Evolutionary conservation across 2,888 invertebrate genomes (phyloP), one percentile per base, ranked within the genome.

Genomic region (Idaea dimidiata): DNA sequence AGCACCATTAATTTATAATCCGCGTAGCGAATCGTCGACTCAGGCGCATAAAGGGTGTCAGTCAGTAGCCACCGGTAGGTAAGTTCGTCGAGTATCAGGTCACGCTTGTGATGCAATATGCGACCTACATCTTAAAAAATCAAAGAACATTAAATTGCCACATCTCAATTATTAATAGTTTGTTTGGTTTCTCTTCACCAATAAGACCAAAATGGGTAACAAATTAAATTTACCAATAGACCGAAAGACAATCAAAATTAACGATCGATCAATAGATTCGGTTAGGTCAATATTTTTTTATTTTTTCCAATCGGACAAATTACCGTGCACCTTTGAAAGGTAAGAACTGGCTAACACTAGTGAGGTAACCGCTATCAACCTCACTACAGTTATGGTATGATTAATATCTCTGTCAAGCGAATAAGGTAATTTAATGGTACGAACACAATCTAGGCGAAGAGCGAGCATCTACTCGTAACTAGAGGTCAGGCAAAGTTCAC

Each of bases 401-500:
- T 66, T 65, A 65, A 70, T 68, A 64, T 66, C 66, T 62, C 60
- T 58, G 61, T 67, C 72, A 62, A 70, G 59, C 64, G 63, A 71
- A 72, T 74, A 70, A 72, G 67, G 66, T 71, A 73, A 70, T 74
- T 76, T 74, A 71, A 71, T 70, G 67, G 62, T 72, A 62, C 24
- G 59, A 66, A 68, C 72, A 71, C 71, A 73, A 66, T 71, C 66
- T 72, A 72, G 64, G 63, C 68, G 66, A 72, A 71, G 72, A 72
- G 70, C 71, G 65, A 72, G 72, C 72, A 68, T 65, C 68, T 75
- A 43, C 14, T 43, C 43, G 43, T 43, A 78, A 77, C 70, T 68
- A 73, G 78, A 80, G 84, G 83, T 84, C 84, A 83, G 68, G 55
- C 72, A 84, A 84, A 86, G 85, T 83, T 85, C 83, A 84, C 43